Conservation (phyloP, 2,113 vertebrate genomes). For the Ceuthmochares aereus region DNA sequence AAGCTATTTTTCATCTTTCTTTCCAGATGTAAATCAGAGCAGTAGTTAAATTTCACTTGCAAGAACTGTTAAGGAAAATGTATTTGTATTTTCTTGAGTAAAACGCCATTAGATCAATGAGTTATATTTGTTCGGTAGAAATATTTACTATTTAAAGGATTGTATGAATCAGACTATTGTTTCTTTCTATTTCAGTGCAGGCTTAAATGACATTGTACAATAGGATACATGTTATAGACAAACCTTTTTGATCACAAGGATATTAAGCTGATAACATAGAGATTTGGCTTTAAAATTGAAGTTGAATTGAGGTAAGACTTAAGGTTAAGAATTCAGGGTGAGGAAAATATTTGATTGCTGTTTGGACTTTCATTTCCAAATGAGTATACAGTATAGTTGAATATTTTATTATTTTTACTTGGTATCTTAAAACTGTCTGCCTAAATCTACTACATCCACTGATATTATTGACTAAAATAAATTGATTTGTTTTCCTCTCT, state of each 20-base stretch:
- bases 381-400: neutral
- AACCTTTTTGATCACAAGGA: neutral
- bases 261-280: neutral
- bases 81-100: neutral
- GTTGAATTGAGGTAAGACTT: neutral
- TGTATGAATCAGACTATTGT: neutral
- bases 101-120: neutral
- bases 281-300: neutral
- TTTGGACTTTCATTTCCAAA: neutral
- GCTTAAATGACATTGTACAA: neutral
- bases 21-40: neutral
- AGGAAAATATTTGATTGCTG: neutral
- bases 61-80: neutral
- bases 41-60: neutral
- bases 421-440: neutral
- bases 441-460: neutral
- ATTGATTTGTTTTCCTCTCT: neutral
- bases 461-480: neutral
- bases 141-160: neutral
- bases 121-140: neutral
- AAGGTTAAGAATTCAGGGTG: neutral
- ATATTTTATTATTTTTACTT: neutral
- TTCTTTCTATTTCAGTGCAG: neutral
- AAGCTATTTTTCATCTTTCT: neutral
- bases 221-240: neutral